Conservation (phyloP, 2,888 invertebrate genomes). For the Drosophila infuscata region DNA sequence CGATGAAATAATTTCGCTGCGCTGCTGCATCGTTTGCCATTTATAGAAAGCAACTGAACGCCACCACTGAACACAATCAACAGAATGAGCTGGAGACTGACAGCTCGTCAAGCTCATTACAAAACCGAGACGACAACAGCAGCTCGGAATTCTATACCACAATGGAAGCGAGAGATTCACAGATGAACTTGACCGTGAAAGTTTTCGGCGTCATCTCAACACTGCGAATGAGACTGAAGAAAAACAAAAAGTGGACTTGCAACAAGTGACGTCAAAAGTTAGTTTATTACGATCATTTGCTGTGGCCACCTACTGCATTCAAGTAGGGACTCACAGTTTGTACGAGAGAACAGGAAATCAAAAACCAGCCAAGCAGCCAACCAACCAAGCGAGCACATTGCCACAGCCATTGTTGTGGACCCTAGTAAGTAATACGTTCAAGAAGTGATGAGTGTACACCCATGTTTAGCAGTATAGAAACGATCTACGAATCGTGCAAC, state of each 20-base stretch:
- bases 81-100: constrained; percentile 23
- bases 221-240: constrained; percentile 12
- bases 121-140: constrained; percentile 33
- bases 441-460: constrained; percentile 25
- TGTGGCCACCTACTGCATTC: constrained; percentile 30
- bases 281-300: constrained; percentile 58
- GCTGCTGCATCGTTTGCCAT: constrained; percentile 48
- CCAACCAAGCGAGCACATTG: constrained; percentile 45
- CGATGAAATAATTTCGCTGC: constrained; percentile 24
- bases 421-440: constrained; percentile 32
- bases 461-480: constrained; percentile 24
- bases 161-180: constrained; percentile 51
- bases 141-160: constrained; percentile 62
- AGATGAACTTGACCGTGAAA: constrained; percentile 84
- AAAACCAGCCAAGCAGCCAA: constrained; percentile 50
- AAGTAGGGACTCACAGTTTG: constrained; percentile 63
- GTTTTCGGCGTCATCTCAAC: constrained; percentile 48
- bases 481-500: constrained; percentile 5
- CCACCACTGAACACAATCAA: constrained; percentile 19
- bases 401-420: constrained; percentile 24
- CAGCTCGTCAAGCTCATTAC: constrained; percentile 31
- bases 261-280: constrained; percentile 68
- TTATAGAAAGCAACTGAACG: constrained; percentile 57
- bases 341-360: constrained; percentile 67
- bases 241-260: constrained; percentile 63